Evolutionary conservation across 2,113 vertebrate genomes (phyloP), one percentile per base, ranked within the genome.

Genomic region (Mastomys natalensis): DNA sequence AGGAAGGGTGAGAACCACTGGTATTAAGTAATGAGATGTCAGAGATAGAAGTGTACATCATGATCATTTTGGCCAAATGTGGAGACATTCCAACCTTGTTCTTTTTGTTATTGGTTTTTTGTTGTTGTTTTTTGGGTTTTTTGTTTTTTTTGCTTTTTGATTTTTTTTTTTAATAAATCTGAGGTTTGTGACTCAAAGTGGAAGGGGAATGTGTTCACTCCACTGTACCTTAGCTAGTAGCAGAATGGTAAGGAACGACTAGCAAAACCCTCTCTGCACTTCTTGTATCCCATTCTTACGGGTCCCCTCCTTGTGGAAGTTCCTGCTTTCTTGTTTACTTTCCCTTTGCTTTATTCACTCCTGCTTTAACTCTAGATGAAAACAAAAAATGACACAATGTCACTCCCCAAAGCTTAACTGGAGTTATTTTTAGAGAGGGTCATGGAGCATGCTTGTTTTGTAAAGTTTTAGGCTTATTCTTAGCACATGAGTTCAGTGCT

Each of bases 401-500:
- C 89, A 86, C 51, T 34, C 84, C 37, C 31, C 51, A 21, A 84
- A 95, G 40, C 55, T 22, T 15, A 68, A n/a, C 62, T 40, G 43
- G 55, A 80, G 76, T 88, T 94, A 82, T 96, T 95, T 96, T 91
- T 76, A 73, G 34, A n/a, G 58, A 31, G 34, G 72, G 53, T 95
- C 48, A 91, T 24, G 72, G 82, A 76, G 48, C 37, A 13, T n/a
- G 8, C 87, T 95, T 94, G 90, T 94, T 96, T 94, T 82, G 77
- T 80, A 43, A 96, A 72, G 58, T 94, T 90, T 94, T 31, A 13
- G 48, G 60, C 40, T 96, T 68, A 92, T 92, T 96, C 66, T 96
- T 74, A 94, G 89, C 77, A 66, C 55, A 76, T 60, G 93, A 53
- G 68, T 94, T 96, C 87, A 96, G 91, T 97, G 43, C 78, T 88